Evolutionary conservation across 2,888 invertebrate species (phyloP).

Genomic region (Colostygia pectinataria): DNA sequence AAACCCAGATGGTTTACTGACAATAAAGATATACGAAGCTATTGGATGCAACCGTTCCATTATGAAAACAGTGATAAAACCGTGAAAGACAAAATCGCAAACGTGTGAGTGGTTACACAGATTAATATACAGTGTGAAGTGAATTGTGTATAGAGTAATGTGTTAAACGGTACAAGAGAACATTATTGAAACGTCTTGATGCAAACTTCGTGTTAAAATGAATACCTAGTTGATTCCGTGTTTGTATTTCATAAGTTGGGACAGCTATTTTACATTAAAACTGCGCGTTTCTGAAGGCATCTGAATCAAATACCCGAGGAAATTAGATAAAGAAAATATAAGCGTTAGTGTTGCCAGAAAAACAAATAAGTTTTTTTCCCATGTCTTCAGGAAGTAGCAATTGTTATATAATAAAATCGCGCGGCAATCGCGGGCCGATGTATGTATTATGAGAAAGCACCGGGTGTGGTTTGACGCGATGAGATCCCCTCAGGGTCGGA

Average conservation of each 20-base stretch:
- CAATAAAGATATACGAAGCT: constrained; percentile 16
- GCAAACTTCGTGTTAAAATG: constrained; percentile 51
- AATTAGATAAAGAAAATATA: constrained; percentile 10
- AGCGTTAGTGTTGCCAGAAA: constrained; percentile 14
- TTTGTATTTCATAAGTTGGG: constrained; percentile 75
- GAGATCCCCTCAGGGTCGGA: constrained; percentile 10
- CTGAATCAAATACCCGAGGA: constrained; percentile 25
- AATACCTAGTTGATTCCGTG: constrained; percentile 75
- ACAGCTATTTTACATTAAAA: constrained; percentile 56
- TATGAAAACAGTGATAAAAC: constrained; percentile 21
- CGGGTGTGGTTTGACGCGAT: constrained; percentile 30
- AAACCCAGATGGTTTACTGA: constrained; percentile 13
- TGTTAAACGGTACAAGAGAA: constrained; percentile 31
- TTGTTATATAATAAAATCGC: constrained; percentile 34
- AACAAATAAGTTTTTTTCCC: constrained; percentile 31
- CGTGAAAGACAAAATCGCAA: constrained; percentile 21
- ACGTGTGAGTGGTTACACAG: constrained; percentile 31
- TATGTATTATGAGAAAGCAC: constrained; percentile 35
- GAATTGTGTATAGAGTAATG: constrained; percentile 36
- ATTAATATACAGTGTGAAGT: constrained; percentile 36
- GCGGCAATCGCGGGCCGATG: constrained; percentile 59
- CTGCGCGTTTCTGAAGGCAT: constrained; percentile 35
- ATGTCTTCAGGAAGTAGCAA: constrained; percentile 42
- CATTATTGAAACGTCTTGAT: constrained; percentile 38
- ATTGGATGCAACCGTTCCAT: constrained; percentile 16